phyloP scores from a whole-genome alignment of 2,113 vertebrate species.

The Tetrax tetrax region DNA sequence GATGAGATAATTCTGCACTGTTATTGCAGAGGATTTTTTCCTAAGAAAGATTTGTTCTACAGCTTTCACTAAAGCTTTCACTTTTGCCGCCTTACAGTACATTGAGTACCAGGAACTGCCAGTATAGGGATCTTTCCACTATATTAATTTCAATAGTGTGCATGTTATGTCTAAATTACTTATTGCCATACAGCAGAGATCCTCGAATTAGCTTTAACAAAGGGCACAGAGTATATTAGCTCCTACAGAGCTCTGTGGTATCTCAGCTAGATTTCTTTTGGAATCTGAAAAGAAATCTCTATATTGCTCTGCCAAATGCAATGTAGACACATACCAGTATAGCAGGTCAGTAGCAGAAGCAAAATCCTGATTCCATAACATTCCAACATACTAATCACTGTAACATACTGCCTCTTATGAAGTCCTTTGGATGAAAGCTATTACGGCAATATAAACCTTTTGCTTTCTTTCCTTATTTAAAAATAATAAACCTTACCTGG shows the following conservation, averaged over 20 bases:
- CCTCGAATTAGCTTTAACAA: neutral
- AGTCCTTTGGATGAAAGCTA: neutral
- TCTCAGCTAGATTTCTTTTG: neutral
- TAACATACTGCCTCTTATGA: neutral
- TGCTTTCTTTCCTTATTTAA: neutral
- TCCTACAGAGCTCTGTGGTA: neutral
- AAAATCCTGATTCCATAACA: neutral
- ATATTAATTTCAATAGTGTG: neutral
- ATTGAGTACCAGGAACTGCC: neutral
- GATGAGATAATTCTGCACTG: neutral
- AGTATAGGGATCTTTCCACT: neutral
- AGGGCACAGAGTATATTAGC: neutral
- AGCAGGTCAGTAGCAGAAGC: neutral
- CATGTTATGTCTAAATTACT: neutral
- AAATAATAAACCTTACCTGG: neutral
- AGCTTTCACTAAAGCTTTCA: neutral
- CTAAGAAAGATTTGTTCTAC: neutral
- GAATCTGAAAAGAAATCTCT: neutral
- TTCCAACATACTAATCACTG: neutral
- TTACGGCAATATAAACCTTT: neutral
- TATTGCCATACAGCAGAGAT: neutral
- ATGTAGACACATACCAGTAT: rapidly evolving
- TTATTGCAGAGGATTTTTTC: neutral
- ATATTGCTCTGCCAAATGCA: neutral
- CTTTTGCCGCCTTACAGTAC: neutral